Base-by-base conservation (phyloP, 2,113 vertebrate genomes). In the Empidonax traillii region DNA sequence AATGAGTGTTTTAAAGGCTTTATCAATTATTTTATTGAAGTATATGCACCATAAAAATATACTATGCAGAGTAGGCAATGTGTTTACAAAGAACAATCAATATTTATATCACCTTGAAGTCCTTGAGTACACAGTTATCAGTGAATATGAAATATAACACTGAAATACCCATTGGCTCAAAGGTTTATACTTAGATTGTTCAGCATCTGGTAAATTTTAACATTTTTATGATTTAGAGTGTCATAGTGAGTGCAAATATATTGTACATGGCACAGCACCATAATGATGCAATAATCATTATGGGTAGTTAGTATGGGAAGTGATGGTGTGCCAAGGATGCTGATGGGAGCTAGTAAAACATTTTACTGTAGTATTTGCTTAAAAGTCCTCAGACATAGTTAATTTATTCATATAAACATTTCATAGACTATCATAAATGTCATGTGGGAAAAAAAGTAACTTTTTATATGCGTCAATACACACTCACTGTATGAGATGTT, bases 231-330 rank as follows among this genome's bases (percentile, higher is more conserved):
- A 83, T 90, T 95, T 85, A 83, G 74, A 79, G 22, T 94, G 75
- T 73, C 67, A 80, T 86, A 47, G 27, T 75, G 55, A 80, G n/a
- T 85, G 33, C 53, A 89, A 89, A 94, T 90, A 63, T 69, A 89
- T 84, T 80, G 37, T 47, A 92, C 14, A 23, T 55, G 59, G 52
- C 63, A 63, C 72, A 94, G 53, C 4, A 90, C 28, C n/a, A 72
- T 83, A 93, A 95, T 89, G 93, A 81, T 90, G 47, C 53, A 85
- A 87, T 91, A 85, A 94, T 86, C 52, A 89, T 96, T 95, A 96
- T 56, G 44, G 37, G 56, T 82, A 91, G 77, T 93, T 90, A 91
- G 52, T 59, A 84, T 69, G 30, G 23, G 35, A 94, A 93, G 33
- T 44, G 55, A 49, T 62, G 28, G 9, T 82, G 47, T 89, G 71